Conservation (phyloP, 1,140 invertebrate species). For the Ridgeia piscesae region DNA sequence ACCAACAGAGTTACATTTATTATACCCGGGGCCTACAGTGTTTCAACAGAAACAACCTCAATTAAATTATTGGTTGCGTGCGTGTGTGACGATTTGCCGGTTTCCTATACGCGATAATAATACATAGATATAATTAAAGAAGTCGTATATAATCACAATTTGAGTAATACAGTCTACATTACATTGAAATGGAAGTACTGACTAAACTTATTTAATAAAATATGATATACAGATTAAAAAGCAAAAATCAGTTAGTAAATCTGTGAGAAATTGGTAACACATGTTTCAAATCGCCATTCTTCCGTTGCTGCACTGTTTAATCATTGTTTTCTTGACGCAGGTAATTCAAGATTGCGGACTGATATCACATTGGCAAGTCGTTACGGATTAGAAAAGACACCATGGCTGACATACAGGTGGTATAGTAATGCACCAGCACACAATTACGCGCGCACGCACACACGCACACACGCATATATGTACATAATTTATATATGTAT, state of each 20-base stretch:
- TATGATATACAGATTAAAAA: background rate
- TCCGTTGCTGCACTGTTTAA: background rate
- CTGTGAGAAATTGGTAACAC: background rate
- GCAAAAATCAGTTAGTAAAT: background rate
- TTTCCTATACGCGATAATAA: no score
- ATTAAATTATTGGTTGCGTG: no score
- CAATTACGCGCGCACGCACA: background rate
- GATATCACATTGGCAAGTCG: background rate
- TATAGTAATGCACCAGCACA: no score
- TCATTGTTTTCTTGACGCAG: background rate
- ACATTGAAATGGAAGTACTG: no score
- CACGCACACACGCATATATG: no score
- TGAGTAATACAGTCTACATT: no score
- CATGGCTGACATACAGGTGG: background rate
- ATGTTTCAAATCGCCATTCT: background rate
- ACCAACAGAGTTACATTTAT: no score
- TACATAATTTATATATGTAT: background rate
- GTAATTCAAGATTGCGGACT: background rate
- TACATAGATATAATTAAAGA: no score
- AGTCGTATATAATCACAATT: no score
- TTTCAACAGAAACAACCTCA: no score
- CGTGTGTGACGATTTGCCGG: no score
- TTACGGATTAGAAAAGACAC: background rate
- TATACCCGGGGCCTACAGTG: no score
- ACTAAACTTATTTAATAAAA: background rate